Evolutionary conservation across 30 jellyfish, hydroid and myxozoan genomes (phyloP).

Genomic region (Phacellophora camtschatica): DNA sequence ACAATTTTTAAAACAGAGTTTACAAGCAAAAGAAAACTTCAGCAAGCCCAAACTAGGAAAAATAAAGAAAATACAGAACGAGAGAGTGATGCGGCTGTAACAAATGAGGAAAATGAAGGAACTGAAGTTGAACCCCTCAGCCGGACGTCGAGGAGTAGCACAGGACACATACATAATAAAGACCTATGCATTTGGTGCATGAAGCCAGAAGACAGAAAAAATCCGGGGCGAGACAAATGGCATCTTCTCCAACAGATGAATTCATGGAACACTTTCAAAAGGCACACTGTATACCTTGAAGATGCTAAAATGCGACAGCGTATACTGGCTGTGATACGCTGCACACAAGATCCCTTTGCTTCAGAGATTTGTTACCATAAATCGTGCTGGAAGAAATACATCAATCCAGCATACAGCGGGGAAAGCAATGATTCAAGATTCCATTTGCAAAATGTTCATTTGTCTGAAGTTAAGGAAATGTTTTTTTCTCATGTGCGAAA

Average conservation of each 20-base stretch:
- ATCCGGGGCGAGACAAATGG: constrained; percentile 20
- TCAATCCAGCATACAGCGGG: neutral
- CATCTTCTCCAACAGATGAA: constrained; percentile 2
- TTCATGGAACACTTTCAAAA: constrained; percentile 7
- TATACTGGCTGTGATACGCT: neutral
- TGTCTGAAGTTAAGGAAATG: neutral
- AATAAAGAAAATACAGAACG: neutral
- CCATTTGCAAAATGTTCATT: neutral
- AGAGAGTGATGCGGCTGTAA: constrained; percentile 23
- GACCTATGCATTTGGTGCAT: constrained; percentile 8
- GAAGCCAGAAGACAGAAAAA: neutral
- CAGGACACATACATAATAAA: constrained; percentile 22
- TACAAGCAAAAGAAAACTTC: neutral
- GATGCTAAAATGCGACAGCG: constrained; percentile 9
- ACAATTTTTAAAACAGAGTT: neutral
- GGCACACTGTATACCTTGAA: neutral
- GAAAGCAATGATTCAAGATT: neutral
- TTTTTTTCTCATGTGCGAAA: neutral
- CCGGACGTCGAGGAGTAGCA: constrained; percentile 27
- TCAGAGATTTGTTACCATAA: constrained; percentile 4
- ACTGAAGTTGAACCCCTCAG: constrained; percentile 11
- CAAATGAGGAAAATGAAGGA: constrained; percentile 6
- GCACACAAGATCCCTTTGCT: constrained; percentile 13
- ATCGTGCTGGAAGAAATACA: constrained; percentile 21
- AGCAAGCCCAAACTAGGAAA: neutral